These are phyloP conservation scores for Darevskia mixta DNA, from an alignment of 2,797 vertebrate species.

Conservation along the genomic window DNA sequence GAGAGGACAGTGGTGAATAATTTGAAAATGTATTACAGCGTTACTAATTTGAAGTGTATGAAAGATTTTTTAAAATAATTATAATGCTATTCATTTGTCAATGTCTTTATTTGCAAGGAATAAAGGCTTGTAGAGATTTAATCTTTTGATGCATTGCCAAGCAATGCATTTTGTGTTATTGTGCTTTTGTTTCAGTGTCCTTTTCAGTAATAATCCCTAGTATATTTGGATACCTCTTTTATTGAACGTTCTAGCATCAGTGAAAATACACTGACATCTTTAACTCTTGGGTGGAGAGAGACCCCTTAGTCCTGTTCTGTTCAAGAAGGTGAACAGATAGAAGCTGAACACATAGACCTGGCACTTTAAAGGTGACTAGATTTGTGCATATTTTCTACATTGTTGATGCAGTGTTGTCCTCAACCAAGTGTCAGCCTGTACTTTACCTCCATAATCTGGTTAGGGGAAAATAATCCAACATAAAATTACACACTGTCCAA, in stretches of 20 bases:
- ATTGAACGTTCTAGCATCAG: neutral
- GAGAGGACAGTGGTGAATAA: slow-evolving; percentile 16
- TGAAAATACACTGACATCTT: neutral
- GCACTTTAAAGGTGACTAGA: neutral
- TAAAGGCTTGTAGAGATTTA: slow-evolving; percentile 15
- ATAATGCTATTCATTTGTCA: slow-evolving; percentile 14
- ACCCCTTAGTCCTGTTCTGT: neutral
- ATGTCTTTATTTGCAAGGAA: slow-evolving; percentile 4
- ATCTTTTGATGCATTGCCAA: slow-evolving; percentile 26
- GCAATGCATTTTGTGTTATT: neutral
- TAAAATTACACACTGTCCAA: too few relatives aligned
- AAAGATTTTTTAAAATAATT: slow-evolving; percentile 5
- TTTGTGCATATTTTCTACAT: too few relatives aligned
- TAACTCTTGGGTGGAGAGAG: neutral
- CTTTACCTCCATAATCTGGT: neutral
- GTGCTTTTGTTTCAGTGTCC: slow-evolving; percentile 17
- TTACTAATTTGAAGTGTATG: slow-evolving; percentile 24
- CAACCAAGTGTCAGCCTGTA: neutral
- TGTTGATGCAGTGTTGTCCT: too few relatives aligned
- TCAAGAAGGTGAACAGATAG: neutral
- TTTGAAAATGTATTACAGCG: slow-evolving; percentile 13
- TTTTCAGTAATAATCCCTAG: neutral
- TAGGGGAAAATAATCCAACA: too few relatives aligned
- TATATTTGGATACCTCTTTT: neutral
- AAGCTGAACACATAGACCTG: neutral